A percentile compares a stretch with the other conserved stretches of the same genome.
phyloP scores from a whole-genome alignment of 37 sponge, comb jelly and placozoan genomes.

The Tethya wilhelma region DNA sequence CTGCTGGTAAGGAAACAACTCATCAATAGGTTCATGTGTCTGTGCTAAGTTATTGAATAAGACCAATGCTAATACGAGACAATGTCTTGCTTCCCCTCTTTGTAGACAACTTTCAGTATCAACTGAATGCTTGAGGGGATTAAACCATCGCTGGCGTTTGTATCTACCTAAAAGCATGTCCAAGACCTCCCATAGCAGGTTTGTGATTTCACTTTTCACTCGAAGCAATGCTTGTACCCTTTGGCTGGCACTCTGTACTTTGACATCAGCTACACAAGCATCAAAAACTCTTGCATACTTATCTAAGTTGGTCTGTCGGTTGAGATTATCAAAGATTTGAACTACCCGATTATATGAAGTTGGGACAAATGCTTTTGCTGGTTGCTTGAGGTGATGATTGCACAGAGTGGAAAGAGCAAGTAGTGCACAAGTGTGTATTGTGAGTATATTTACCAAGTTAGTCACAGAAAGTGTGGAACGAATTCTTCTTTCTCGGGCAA shows the following conservation, averaged over 20 bases:
- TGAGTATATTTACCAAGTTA: conserved; percentile 22
- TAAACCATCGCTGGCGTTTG: conserved; percentile 4
- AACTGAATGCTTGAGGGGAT: conserved; percentile 38
- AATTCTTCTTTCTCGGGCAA: conserved; percentile 5
- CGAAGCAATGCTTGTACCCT: background rate
- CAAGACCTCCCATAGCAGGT: background rate
- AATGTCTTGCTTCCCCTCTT: conserved; percentile 14
- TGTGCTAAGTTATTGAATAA: background rate
- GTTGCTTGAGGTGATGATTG: background rate
- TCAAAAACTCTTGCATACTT: background rate
- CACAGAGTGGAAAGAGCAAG: background rate
- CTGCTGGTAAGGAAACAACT: too few relatives aligned
- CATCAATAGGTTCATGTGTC: background rate
- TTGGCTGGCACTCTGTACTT: background rate
- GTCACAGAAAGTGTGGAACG: conserved; percentile 20
- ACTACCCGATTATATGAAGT: conserved; percentile 9
- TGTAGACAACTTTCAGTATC: background rate
- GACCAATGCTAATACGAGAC: background rate
- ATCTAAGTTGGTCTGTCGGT: background rate
- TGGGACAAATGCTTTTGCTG: conserved; percentile 1
- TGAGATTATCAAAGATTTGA: conserved; percentile 43
- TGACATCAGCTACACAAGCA: conserved; percentile 11
- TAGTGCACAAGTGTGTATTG: conserved; percentile 14
- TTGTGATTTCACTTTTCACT: background rate
- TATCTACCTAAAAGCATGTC: conserved; percentile 16